Evolutionary conservation across 1,140 invertebrate genomes (phyloP), one percentile per base, ranked within the genome.

Genomic region (Pogonognathellus flavescens): DNA sequence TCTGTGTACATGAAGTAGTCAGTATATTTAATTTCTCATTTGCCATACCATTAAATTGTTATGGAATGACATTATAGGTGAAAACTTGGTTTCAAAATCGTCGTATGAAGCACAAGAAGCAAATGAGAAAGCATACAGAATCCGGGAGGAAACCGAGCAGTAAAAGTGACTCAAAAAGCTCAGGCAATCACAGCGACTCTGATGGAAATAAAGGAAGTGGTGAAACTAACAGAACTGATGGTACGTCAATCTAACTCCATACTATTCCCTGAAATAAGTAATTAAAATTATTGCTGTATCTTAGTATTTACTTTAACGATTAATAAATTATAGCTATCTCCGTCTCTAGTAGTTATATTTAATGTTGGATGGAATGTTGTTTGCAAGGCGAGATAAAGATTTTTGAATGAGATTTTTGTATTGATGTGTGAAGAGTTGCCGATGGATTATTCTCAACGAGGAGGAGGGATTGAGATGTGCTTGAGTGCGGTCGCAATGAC

Each of bases 21-120:
- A n/a, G n/a, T n/a, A n/a, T n/a, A n/a, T n/a, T n/a, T n/a, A n/a
- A n/a, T n/a, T n/a, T n/a, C n/a, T n/a, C n/a, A n/a, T n/a, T n/a
- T n/a, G n/a, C n/a, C n/a, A n/a, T n/a, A n/a, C n/a, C n/a, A n/a
- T n/a, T n/a, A n/a, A n/a, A n/a, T n/a, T n/a, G n/a, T n/a, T n/a
- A n/a, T n/a, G n/a, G n/a, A n/a, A n/a, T n/a, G n/a, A n/a, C n/a
- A n/a, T n/a, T n/a, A n/a, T n/a, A 93, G 93, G 97, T 98, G 66
- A 99, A 98, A 92, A 98, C 97, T 52, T 99, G 97, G 98, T 99
- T 99, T 91, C 97, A 99, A 92, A 99, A 99, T 91, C 91, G 97
- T 16, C 92, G 97, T 87, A 99, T 99, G 97, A 99, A 99, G 90
- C 97, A 98, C 91, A 99, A 99, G 92, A 99, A 99, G 90, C 95